Evolutionary conservation across 1,140 invertebrate genomes (phyloP), one percentile per base, ranked within the genome.

Genomic region (Drosophila littoralis): DNA sequence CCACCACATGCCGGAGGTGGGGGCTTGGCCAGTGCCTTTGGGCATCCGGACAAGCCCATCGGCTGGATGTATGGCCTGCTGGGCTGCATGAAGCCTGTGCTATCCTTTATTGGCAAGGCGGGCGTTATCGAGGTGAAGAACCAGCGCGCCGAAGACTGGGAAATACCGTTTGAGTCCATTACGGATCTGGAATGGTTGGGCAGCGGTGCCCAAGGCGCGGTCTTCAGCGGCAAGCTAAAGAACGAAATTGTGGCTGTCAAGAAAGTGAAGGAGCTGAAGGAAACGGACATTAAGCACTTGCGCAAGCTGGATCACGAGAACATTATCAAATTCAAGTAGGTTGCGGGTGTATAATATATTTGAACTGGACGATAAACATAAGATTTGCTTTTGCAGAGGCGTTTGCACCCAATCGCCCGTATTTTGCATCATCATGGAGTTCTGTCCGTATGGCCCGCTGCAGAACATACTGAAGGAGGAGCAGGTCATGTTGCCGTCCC

Each of bases 391-490:
- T 70, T 46, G 5, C 93, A 96, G 96, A 86, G 98, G 98, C 45
- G 96, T 99, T 6, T 99, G 97, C 91, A 98, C 97, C 0, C 96
- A 98, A 91, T 95, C 97, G n/a, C 98, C 98, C 3, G 97, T 96
- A 84, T 99, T 96, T 91, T 99, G 98, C 92, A 97, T 99, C 78
- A 95, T 99, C 15, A 99, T 99, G 98, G 98, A 99, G 92, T 99
- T 96, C 93, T 99, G 98, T 92, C 97, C 98, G 2, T 97, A 97
- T 91, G 98, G 98, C 9, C 97, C 98, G 38, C 93, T 99, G 13
- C 99, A 98, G 91, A 97, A 98, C 90, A 94, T 98, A 75, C 93
- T 99, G 6, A 96, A 96, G 61, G 95, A 96, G 63, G 94, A 96
- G 91, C 93, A 96, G 81, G 94, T 95, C 64, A 96, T 99, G 78